A percentile compares a stretch with the other conserved stretches of the same genome.
Evolutionary conservation across 2,797 vertebrate species (phyloP).

Genomic region (Pseudopleuronectes americanus): DNA sequence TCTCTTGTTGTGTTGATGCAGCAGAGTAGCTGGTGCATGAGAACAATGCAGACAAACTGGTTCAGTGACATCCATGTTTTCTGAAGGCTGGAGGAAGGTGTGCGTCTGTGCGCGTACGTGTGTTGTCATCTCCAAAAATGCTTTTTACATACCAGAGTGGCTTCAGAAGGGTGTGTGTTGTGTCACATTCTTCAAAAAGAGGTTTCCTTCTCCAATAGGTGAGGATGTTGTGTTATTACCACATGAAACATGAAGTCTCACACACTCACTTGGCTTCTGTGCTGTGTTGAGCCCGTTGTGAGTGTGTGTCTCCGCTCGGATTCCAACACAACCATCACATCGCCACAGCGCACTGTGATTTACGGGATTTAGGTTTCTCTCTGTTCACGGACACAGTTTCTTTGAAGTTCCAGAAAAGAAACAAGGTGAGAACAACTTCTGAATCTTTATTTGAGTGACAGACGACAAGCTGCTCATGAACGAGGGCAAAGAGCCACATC

Average conservation of each 20-base stretch:
- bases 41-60: constrained; percentile 69
- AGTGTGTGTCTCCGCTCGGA: too few relatives aligned
- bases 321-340: too few relatives aligned
- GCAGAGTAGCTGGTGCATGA: neutral
- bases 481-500: too few relatives aligned
- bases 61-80: constrained; percentile 34
- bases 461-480: too few relatives aligned
- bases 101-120: neutral
- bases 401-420: too few relatives aligned
- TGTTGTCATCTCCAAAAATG: neutral
- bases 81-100: neutral
- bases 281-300: too few relatives aligned
- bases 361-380: too few relatives aligned
- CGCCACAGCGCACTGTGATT: too few relatives aligned
- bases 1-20: constrained; percentile 32
- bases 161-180: neutral
- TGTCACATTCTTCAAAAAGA: neutral
- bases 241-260: neutral
- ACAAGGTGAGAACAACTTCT: too few relatives aligned
- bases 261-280: neutral
- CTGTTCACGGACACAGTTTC: too few relatives aligned
- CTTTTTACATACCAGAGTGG: constrained; percentile 2
- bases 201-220: neutral
- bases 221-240: constrained; percentile 11
- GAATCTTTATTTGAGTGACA: too few relatives aligned